phyloP scores from a whole-genome alignment of 2,888 invertebrate genomes.

The Drepanosiphum platanoidis region DNA sequence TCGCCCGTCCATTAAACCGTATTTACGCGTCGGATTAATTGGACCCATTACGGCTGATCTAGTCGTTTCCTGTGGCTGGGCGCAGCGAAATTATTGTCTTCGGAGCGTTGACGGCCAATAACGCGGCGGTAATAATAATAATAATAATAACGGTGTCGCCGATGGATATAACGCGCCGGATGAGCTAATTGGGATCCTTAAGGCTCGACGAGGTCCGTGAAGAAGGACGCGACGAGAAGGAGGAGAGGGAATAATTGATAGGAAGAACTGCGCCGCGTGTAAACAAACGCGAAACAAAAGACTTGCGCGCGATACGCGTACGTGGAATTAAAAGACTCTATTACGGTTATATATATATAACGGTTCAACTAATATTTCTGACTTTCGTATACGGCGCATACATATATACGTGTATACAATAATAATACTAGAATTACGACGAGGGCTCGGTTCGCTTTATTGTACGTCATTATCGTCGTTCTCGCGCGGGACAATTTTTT shows the following conservation, averaged over 20 bases:
- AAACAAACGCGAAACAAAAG: neutral
- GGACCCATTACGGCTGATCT: constrained; percentile 56
- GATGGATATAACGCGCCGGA: constrained; percentile 49
- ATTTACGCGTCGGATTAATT: constrained; percentile 45
- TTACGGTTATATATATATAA: neutral
- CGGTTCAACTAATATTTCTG: neutral
- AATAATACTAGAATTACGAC: neutral
- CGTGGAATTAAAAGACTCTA: neutral
- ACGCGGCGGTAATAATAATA: no score
- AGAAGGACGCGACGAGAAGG: constrained; percentile 27
- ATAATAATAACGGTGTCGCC: constrained; percentile 31
- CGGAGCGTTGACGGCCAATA: constrained; percentile 48
- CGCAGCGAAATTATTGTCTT: constrained; percentile 49
- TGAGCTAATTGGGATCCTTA: constrained; percentile 47
- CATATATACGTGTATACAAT: neutral
- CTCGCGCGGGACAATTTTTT: neutral
- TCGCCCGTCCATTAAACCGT: constrained; percentile 29
- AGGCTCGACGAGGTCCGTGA: constrained; percentile 14
- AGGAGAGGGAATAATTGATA: neutral
- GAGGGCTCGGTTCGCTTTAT: neutral
- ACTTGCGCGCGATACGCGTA: neutral
- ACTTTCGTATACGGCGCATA: neutral
- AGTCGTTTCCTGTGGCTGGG: constrained; percentile 46
- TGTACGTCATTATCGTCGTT: neutral
- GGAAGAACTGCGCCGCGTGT: neutral